phyloP scores from a whole-genome alignment of 2,797 vertebrate genomes.

The Sebastes matsubarae region DNA sequence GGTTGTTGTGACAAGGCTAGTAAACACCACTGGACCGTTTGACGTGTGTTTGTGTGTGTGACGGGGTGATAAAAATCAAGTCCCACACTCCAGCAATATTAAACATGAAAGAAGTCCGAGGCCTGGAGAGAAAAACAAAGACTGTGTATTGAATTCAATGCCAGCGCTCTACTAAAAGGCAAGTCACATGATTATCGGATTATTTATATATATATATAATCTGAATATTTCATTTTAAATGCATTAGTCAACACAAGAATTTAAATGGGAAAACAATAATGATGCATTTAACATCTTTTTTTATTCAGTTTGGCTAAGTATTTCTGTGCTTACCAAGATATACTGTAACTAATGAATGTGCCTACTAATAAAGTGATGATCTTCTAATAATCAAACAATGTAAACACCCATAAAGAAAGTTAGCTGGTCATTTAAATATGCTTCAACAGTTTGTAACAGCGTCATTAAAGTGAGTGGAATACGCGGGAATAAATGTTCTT shows the following conservation, averaged over 20 bases:
- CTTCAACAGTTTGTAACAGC: accelerated
- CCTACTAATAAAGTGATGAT: too few relatives aligned
- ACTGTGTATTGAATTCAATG: background rate
- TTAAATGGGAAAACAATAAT: too few relatives aligned
- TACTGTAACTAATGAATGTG: too few relatives aligned
- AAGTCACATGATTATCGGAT: background rate
- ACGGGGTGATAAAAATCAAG: conserved; percentile 48
- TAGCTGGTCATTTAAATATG: too few relatives aligned
- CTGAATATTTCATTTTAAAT: background rate
- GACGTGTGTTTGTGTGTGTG: conserved; percentile 49
- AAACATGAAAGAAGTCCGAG: conserved; percentile 8
- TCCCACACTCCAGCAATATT: conserved; percentile 13
- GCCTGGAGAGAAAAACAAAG: background rate
- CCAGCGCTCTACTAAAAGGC: background rate
- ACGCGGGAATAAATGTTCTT: too few relatives aligned
- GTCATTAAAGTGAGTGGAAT: too few relatives aligned
- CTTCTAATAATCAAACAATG: too few relatives aligned
- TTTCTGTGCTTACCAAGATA: too few relatives aligned
- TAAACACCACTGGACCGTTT: conserved; percentile 59
- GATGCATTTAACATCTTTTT: too few relatives aligned
- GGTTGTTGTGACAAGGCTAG: conserved; percentile 66
- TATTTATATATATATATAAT: background rate
- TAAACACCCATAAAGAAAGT: too few relatives aligned
- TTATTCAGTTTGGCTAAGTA: too few relatives aligned
- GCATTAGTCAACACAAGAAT: background rate